phyloP scores from a whole-genome alignment of 2,113 vertebrate species.

The Microtus montanus region DNA sequence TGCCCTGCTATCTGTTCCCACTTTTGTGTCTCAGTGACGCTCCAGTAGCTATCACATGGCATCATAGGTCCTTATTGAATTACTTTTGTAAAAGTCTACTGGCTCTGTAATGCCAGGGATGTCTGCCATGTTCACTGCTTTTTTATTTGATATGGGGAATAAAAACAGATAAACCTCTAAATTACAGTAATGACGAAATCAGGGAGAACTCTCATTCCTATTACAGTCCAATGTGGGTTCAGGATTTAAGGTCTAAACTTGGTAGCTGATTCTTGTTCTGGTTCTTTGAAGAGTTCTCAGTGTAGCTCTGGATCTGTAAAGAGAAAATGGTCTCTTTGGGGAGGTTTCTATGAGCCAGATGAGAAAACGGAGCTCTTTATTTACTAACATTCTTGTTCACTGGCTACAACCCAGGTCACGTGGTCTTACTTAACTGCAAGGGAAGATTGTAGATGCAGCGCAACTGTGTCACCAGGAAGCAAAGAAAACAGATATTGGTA shows the following conservation, averaged over 20 bases:
- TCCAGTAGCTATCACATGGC: background rate
- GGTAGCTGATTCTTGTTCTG: background rate
- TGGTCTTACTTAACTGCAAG: background rate
- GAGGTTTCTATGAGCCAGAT: background rate
- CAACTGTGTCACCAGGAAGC: background rate
- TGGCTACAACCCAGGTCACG: background rate
- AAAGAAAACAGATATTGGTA: conserved; percentile 2
- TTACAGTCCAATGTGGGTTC: background rate
- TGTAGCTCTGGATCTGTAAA: background rate
- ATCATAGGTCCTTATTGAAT: background rate
- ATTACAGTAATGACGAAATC: background rate
- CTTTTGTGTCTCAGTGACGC: background rate
- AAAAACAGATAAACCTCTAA: background rate
- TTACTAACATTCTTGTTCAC: background rate
- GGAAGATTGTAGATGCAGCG: background rate
- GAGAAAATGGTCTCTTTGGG: background rate
- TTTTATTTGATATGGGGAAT: conserved; percentile 9
- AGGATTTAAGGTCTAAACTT: background rate
- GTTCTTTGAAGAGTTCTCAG: background rate
- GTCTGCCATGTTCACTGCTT: background rate
- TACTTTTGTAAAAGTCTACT: conserved; percentile 4
- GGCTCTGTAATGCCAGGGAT: background rate
- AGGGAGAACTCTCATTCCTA: background rate
- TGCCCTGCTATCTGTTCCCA: background rate
- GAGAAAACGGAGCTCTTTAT: background rate